Percentiles rank a stretch among this genome's conserved stretches.
phyloP scores from a whole-genome alignment of 2,888 invertebrate genomes.

The Phlogophora meticulosa region DNA sequence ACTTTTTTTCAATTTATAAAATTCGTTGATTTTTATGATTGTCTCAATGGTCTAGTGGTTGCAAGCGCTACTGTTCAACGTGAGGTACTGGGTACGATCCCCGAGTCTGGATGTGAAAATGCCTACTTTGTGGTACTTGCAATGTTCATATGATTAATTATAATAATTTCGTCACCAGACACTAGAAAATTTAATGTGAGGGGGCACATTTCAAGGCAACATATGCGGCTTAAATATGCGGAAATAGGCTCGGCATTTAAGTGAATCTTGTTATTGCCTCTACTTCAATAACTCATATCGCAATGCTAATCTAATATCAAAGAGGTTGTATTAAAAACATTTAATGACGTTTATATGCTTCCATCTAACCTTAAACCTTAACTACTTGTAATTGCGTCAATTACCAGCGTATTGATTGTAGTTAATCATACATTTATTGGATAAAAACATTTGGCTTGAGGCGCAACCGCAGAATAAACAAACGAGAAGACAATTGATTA shows the following conservation, averaged over 20 bases:
- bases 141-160: constrained; percentile 4
- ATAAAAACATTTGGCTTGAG: constrained; percentile 67
- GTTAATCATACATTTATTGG: constrained; percentile 63
- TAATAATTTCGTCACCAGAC: constrained; percentile 21
- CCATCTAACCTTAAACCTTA: constrained; percentile 55
- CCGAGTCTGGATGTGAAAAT: too few relatives aligned
- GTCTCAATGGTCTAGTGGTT: too few relatives aligned
- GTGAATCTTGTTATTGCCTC: constrained; percentile 59
- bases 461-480: constrained; percentile 70
- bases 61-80: too few relatives aligned
- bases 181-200: constrained; percentile 64
- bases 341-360: constrained; percentile 30
- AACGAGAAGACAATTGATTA: constrained; percentile 85
- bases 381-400: constrained; percentile 57
- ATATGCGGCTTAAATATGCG: constrained; percentile 59
- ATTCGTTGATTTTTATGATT: too few relatives aligned
- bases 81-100: too few relatives aligned
- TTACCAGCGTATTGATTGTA: constrained; percentile 57
- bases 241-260: constrained; percentile 63
- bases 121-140: neutral
- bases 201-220: constrained; percentile 63
- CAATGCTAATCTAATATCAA: constrained; percentile 53
- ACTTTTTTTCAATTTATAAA: neutral
- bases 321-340: constrained; percentile 43
- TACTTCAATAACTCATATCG: constrained; percentile 59